Evolutionary conservation across 1,140 invertebrate genomes (phyloP), one percentile per base, ranked within the genome.

Genomic region (Pseudachorutes palmiensis): DNA sequence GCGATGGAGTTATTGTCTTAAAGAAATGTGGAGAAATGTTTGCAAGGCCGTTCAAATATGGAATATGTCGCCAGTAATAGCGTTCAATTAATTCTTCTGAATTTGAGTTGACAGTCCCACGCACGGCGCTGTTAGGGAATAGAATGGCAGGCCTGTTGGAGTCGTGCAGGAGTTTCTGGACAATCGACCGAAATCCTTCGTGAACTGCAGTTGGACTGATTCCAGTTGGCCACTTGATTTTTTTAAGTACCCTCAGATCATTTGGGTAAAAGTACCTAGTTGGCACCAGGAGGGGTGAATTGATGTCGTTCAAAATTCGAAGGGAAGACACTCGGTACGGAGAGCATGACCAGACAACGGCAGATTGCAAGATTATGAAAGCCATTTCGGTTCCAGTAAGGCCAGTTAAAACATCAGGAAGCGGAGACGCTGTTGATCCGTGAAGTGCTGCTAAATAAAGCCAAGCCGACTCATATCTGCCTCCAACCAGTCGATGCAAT

Each of bases 361-460:
- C 69, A 26, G 36, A 55, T 48, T 71, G 66, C 0, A 71, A 33
- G 3, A 71, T 67, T 36, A 60, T 48, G 2, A 71, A 61, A 0
- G 69, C 69, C 58, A 57, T 61, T 33, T 71, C 69, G 5, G 63
- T 65, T n/a, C 69, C 69, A 19, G 66, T 67, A 3, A 71, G 55
- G 1, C 36, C 29, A 9, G 69, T 71, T 26, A 71, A 71, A 29
- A 63, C 55, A 51, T 71, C 69, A 22, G 66, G 62, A 29, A 71
- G 64, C n/a, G 62, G 48, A 14, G 66, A 68, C 2, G 69, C 24
- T 16, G 69, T 71, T 3, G 55, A 14, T 19, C 22, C 69, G 59
- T 71, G 69, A 3, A 71, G 48, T 51, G n/a, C n/a, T 1, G 69
- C 69, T 19, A 71, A 41, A 45, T 66, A 71, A 1, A 71, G 33